Conservation (phyloP, 2,113 vertebrate genomes). For the Ophiodon elongatus region DNA sequence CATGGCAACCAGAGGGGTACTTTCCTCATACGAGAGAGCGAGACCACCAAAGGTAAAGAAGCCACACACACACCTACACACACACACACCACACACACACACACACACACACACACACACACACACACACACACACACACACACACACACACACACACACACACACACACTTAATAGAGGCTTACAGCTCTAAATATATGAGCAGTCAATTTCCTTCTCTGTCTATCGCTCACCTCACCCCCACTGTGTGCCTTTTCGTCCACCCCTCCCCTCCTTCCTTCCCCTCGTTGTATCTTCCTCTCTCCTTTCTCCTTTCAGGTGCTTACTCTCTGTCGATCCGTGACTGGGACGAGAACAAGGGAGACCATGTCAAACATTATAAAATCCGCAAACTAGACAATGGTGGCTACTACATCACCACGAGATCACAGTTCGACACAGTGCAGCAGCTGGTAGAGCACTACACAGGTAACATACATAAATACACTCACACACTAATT, state of each 20-base stretch:
- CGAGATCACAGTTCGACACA: conserved; percentile 92
- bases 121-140: not conserved
- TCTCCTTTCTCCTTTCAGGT: conserved; percentile 76
- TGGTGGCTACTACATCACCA: conserved; percentile 98
- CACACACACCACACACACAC: not conserved
- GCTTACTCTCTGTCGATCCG: conserved; percentile 97
- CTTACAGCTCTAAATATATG: not conserved
- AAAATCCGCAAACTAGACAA: conserved; percentile 97
- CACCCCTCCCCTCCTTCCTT: not conserved
- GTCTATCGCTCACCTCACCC: not conserved
- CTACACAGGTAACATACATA: conserved; percentile 87
- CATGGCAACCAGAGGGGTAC: conserved; percentile 89
- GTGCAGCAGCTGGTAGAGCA: conserved; percentile 93
- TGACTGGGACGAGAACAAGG: conserved; percentile 94
- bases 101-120: conserved; percentile 1
- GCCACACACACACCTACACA: conserved; percentile 16
- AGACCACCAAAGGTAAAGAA: conserved; percentile 92
- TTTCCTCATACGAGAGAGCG: conserved; percentile 95
- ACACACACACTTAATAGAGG: not conserved
- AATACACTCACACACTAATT: not conserved
- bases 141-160: conserved; percentile 4
- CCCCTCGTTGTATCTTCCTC: not conserved
- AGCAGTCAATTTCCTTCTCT: not conserved
- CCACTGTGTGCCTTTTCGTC: not conserved
- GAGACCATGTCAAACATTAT: conserved; percentile 97